Conservation (phyloP, 2,888 invertebrate species). For the Caradrina kadenii region DNA sequence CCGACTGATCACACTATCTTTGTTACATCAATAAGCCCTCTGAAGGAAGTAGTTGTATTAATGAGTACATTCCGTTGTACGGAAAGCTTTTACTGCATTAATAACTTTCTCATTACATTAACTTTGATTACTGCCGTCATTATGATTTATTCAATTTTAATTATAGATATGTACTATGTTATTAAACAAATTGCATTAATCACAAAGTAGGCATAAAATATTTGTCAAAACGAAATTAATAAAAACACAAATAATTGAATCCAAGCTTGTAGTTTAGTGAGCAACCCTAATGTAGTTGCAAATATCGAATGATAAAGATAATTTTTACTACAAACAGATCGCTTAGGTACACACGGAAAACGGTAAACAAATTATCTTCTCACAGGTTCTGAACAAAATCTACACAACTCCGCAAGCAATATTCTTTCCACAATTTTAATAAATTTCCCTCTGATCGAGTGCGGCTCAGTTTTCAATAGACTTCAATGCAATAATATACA, state of each 20-base stretch:
- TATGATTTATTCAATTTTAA: conserved; percentile 1
- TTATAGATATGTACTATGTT: not conserved
- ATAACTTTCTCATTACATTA: conserved; percentile 4
- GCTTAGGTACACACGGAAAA: too few relatives aligned
- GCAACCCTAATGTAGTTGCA: not conserved
- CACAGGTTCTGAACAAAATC: not conserved
- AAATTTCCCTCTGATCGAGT: conserved; percentile 11
- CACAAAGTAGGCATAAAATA: too few relatives aligned
- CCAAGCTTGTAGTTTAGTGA: not conserved
- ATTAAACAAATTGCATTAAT: not conserved
- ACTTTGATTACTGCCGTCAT: not conserved
- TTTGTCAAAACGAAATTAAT: too few relatives aligned
- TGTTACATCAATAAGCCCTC: conserved; percentile 16
- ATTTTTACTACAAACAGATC: not conserved
- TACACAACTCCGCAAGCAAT: conserved; percentile 1
- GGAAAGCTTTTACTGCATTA: conserved; percentile 15
- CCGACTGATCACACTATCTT: conserved; percentile 24
- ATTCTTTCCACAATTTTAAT: conserved; percentile 7
- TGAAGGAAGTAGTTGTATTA: conserved; percentile 20
- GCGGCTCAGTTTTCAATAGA: conserved; percentile 37
- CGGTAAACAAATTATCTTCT: not conserved
- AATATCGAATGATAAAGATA: not conserved
- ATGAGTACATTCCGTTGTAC: not conserved
- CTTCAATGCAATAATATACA: conserved; percentile 35
- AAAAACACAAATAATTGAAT: too few relatives aligned